A percentile compares a stretch with the other conserved stretches of the same genome.
Conservation (phyloP, 1,140 invertebrate genomes). For the Pseudomyrmex pallidus region DNA sequence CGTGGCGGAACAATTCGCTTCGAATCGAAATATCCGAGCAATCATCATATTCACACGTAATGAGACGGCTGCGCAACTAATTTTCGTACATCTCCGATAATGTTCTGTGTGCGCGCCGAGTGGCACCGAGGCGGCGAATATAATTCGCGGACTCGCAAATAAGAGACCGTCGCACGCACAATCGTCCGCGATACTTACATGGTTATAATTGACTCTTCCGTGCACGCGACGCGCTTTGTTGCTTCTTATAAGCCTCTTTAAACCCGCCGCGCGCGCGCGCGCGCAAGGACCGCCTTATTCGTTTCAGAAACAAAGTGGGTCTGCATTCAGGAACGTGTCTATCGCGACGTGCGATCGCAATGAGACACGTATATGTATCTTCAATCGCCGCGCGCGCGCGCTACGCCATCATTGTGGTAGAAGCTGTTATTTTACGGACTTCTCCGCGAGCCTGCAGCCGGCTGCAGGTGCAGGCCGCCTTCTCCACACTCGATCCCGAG, state of each 20-base stretch:
- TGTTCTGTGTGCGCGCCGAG: background rate
- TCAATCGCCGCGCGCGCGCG: conserved; percentile 14
- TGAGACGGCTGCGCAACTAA: conserved; percentile 13
- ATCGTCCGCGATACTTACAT: conserved; percentile 33
- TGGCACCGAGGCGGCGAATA: conserved; percentile 3
- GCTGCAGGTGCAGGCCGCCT: conserved; percentile 74
- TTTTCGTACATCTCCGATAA: conserved; percentile 18
- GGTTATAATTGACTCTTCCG: conserved; percentile 53
- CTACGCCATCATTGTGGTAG: conserved; percentile 51
- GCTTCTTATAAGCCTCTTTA: background rate
- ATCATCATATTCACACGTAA: conserved; percentile 26
- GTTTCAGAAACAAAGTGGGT: conserved; percentile 59
- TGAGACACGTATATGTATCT: conserved; percentile 57
- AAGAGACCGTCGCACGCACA: conserved; percentile 18
- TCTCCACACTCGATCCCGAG: conserved; percentile 67
- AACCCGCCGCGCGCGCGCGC: no score
- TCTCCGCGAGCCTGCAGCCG: conserved; percentile 71
- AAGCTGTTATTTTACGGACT: conserved; percentile 65
- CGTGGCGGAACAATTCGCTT: background rate
- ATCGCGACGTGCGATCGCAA: conserved; percentile 68
- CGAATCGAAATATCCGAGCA: conserved; percentile 16
- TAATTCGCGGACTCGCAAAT: conserved; percentile 34
- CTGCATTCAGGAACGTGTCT: conserved; percentile 61
- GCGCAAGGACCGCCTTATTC: conserved; percentile 43
- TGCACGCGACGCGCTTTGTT: conserved; percentile 32